phyloP scores from a whole-genome alignment of 2,888 invertebrate genomes.

The Liodrosophila aerea region DNA sequence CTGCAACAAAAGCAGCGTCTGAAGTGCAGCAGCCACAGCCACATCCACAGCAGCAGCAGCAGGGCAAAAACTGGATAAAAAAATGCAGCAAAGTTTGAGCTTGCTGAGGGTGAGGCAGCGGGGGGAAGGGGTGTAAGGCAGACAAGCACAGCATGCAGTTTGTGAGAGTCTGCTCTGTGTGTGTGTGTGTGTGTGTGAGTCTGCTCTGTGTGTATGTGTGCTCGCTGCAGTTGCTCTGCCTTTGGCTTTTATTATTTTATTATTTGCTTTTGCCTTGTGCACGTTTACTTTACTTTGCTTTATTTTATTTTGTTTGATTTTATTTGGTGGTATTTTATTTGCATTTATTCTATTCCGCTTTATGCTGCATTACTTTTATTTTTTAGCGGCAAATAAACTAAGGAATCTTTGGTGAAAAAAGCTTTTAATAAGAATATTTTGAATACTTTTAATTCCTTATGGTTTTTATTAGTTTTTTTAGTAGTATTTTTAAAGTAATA shows the following conservation, averaged over 20 bases:
- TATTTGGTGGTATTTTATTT: constrained; percentile 2
- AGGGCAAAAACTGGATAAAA: constrained; percentile 52
- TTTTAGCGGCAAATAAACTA: too few species aligned
- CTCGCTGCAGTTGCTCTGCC: constrained; percentile 46
- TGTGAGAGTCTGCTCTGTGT: constrained; percentile 18
- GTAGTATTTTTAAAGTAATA: too few species aligned
- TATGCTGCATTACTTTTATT: too few species aligned
- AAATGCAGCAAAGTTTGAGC: not conserved
- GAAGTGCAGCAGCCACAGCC: constrained; percentile 64
- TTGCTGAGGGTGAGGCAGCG: not conserved
- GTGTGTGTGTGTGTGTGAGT: constrained; percentile 1
- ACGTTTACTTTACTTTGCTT: constrained; percentile 10
- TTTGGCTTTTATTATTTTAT: constrained; percentile 24
- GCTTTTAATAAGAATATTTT: too few species aligned
- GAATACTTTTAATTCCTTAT: too few species aligned
- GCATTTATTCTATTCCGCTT: too few species aligned
- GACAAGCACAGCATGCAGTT: constrained; percentile 67
- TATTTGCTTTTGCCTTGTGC: constrained; percentile 7
- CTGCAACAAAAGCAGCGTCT: constrained; percentile 71
- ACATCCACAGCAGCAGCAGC: constrained; percentile 36
- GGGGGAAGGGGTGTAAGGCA: not conserved
- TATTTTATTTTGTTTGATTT: constrained; percentile 3
- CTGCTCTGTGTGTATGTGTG: constrained; percentile 15
- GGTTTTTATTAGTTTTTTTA: too few species aligned
- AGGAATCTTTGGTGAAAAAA: too few species aligned